Conservation (phyloP, 2,888 invertebrate genomes). For the Apotomis betuletana region DNA sequence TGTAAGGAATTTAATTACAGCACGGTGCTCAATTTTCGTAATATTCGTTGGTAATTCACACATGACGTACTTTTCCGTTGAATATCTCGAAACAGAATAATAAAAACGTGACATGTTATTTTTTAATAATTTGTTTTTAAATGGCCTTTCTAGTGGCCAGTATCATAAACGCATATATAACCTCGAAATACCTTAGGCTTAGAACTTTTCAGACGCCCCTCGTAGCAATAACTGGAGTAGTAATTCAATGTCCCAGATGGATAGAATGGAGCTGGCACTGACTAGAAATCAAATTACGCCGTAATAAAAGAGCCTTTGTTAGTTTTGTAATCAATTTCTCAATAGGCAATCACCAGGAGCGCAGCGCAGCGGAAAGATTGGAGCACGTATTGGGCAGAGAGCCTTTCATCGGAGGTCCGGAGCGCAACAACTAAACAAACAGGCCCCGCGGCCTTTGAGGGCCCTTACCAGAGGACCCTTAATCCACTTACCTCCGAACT, state of each 20-base stretch:
- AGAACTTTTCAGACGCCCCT: too few species aligned
- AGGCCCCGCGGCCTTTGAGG: conserved; percentile 34
- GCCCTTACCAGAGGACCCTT: conserved; percentile 44
- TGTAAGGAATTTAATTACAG: too few species aligned
- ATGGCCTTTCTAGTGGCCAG: too few species aligned
- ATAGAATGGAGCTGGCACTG: conserved; percentile 7
- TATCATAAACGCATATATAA: too few species aligned
- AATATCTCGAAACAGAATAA: too few species aligned
- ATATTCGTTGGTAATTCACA: too few species aligned
- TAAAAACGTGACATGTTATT: too few species aligned
- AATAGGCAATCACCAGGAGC: conserved; percentile 39
- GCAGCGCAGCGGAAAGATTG: conserved; percentile 25
- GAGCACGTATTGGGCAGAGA: conserved; percentile 21
- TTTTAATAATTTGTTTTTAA: too few species aligned
- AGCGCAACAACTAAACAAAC: conserved; percentile 44
- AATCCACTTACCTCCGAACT: conserved; percentile 48
- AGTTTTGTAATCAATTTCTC: conserved; percentile 41
- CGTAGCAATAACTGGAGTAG: conserved; percentile 1
- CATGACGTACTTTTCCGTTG: too few species aligned
- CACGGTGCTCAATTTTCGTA: too few species aligned
- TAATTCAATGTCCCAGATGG: conserved; percentile 15
- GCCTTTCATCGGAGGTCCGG: conserved; percentile 7
- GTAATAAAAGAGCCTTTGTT: conserved; percentile 37
- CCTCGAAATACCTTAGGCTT: too few species aligned
- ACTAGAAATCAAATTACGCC: conserved; percentile 36